Evolutionary conservation across 1,140 invertebrate genomes (phyloP), one percentile per base, ranked within the genome.

Genomic region (Campoletis sonorensis): DNA sequence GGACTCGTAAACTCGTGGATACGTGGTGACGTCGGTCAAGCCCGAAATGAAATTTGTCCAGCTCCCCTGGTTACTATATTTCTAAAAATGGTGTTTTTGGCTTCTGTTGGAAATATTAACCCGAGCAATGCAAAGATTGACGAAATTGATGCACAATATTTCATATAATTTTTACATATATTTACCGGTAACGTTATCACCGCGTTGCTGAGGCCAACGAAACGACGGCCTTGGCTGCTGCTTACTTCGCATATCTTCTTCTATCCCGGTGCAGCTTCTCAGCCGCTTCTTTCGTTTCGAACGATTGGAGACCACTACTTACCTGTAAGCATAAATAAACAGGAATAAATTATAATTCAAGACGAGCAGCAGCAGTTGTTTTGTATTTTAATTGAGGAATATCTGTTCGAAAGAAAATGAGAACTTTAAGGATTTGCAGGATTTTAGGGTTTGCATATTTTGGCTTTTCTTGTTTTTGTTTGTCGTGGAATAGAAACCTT

Each of bases 181-280:
- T 91, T 92, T 92, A 92, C 91, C 91, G 90, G 91, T 91, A 88
- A 91, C 87, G 86, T 91, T 92, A 90, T 91, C 91, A 87, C 90
- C 91, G 88, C 91, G 90, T 84, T 92, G 91, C 85, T 91, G 91
- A 87, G 91, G 90, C 91, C 91, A 92, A 87, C 91, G 91, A 88
- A 92, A 92, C 85, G 91, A 92, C 89, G 91, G 91, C 91, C 91
- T 92, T 79, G 91, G 91, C 85, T 92, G 91, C 85, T 92, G 91
- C 89, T 92, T 92, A 90, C 91, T 92, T 85, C 91, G 91, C 91
- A 92, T 92, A 90, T 92, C 91, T 91, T 84, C 90, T 91, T 85
- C 90, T 86, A 85, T 90, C 89, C 61, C 89, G 87, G 84, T 86
- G 86, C 88, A 89, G 87, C 89, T 85, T 87, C 85, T 87, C 85